A percentile compares a stretch with the other conserved stretches of the same genome.
Evolutionary conservation across 2,113 vertebrate species (phyloP).

Genomic region (Anhinga rufa): DNA sequence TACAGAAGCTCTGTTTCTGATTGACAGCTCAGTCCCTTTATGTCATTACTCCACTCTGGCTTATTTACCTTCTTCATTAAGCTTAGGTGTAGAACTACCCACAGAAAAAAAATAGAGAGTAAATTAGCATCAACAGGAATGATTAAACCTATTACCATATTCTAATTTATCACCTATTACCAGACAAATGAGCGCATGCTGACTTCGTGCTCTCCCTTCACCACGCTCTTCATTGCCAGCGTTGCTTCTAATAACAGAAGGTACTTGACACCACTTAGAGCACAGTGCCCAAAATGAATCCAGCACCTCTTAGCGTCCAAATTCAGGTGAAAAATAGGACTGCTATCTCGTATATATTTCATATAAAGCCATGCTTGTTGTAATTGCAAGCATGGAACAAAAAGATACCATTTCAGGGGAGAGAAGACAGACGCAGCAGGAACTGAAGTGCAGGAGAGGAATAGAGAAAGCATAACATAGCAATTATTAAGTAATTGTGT

Average conservation of each 20-base stretch:
- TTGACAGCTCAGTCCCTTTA: neutral
- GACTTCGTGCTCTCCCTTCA: neutral
- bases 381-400: neutral
- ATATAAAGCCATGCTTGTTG: neutral
- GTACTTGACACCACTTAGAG: neutral
- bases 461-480: neutral
- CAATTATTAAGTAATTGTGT: neutral
- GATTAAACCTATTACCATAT: neutral
- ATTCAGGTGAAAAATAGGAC: neutral
- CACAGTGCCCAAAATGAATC: neutral
- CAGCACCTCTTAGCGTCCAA: neutral
- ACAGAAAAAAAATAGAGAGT: neutral
- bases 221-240: neutral
- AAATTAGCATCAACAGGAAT: neutral
- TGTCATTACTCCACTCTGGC: neutral
- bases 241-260: neutral
- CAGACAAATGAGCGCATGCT: neutral
- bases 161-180: neutral
- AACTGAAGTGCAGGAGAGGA: neutral
- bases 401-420: neutral
- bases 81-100: neutral
- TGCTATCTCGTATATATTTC: neutral
- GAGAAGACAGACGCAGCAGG: neutral
- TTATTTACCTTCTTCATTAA: conserved; percentile 13
- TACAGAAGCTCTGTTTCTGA: neutral